Conservation (phyloP, 2,797 vertebrate species). For the Tympanoctomys barrerae region DNA sequence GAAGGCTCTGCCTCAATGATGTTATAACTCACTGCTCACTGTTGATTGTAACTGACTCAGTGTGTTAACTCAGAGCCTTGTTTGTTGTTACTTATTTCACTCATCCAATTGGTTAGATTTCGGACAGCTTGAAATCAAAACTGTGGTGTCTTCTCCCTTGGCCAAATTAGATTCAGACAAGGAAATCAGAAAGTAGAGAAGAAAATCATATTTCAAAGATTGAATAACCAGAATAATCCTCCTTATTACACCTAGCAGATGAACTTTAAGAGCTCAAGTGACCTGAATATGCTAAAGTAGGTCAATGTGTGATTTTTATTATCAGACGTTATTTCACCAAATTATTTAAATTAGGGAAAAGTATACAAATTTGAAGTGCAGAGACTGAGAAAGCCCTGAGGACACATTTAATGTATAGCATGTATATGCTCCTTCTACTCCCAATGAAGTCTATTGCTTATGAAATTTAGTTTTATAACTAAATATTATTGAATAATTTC, state of each 20-base stretch:
- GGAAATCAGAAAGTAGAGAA: slow-evolving; percentile 46
- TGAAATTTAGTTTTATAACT: slow-evolving; percentile 14
- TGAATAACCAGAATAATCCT: slow-evolving; percentile 40
- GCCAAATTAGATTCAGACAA: slow-evolving; percentile 58
- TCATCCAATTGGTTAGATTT: not conserved
- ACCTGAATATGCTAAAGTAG: slow-evolving; percentile 33
- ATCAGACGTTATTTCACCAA: slow-evolving; percentile 29
- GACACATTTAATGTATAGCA: not conserved
- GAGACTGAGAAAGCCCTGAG: not conserved
- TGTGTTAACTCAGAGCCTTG: not conserved
- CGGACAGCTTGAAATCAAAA: slow-evolving; percentile 54
- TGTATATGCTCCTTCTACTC: not conserved
- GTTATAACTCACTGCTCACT: not conserved
- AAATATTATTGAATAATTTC: not conserved
- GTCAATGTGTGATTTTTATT: not conserved
- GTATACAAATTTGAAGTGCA: not conserved
- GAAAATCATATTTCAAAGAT: slow-evolving; percentile 60
- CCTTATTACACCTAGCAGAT: slow-evolving; percentile 32
- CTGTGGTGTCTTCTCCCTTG: not conserved
- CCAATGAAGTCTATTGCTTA: not conserved
- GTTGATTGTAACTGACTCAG: not conserved
- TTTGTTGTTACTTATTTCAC: slow-evolving; percentile 54
- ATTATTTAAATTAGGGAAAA: slow-evolving; percentile 19
- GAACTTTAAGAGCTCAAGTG: slow-evolving; percentile 55
- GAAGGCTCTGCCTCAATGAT: not conserved